Conservation (phyloP, 2,888 invertebrate species). For the Camptogramma bilineatum region DNA sequence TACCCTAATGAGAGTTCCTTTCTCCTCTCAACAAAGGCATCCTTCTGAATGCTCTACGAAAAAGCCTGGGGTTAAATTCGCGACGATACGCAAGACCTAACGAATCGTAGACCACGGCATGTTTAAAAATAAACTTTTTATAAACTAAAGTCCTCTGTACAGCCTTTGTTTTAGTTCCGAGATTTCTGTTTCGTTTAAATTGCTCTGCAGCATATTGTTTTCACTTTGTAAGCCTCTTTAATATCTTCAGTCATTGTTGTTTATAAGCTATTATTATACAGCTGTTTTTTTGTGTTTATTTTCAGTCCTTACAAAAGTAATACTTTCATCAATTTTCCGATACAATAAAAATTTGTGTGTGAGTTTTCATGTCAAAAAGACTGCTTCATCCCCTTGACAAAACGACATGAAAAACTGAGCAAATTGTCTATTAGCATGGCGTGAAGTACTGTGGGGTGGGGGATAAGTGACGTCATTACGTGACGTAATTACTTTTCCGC, state of each 20-base stretch:
- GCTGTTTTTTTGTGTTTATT: not conserved
- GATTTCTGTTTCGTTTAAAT: constrained; percentile 58
- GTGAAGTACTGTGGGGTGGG: constrained; percentile 52
- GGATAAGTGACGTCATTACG: constrained; percentile 83
- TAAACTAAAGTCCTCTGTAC: constrained; percentile 50
- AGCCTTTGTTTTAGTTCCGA: constrained; percentile 61
- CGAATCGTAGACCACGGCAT: constrained; percentile 57
- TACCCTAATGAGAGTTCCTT: constrained; percentile 79
- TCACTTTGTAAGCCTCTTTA: constrained; percentile 34
- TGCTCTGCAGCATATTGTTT: constrained; percentile 50
- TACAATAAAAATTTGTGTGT: not conserved
- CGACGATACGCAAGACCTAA: constrained; percentile 61
- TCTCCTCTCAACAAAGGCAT: constrained; percentile 70
- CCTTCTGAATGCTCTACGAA: constrained; percentile 73
- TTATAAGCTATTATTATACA: constrained; percentile 19
- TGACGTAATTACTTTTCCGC: constrained; percentile 84
- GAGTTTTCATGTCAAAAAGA: constrained; percentile 13
- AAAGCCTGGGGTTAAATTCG: constrained; percentile 65
- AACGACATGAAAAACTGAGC: constrained; percentile 68
- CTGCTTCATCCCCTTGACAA: constrained; percentile 48
- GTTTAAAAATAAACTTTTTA: constrained; percentile 63
- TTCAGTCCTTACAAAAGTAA: not conserved
- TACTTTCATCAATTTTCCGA: not conserved
- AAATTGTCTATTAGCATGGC: constrained; percentile 79
- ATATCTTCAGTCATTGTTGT: constrained; percentile 4